phyloP scores from a whole-genome alignment of 2,888 invertebrate species.

The Xylota segnis region DNA sequence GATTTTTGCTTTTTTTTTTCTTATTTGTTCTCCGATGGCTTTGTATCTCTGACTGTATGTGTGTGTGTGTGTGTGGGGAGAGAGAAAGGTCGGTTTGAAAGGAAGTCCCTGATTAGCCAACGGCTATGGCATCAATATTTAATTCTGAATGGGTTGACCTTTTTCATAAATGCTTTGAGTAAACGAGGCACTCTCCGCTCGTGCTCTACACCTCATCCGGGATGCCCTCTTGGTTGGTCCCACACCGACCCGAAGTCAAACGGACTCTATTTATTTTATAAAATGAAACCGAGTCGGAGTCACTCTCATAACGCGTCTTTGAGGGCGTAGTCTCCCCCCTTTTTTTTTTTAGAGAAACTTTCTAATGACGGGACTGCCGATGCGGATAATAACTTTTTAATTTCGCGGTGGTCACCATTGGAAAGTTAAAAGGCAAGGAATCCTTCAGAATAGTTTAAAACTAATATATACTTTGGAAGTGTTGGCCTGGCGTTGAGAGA shows the following conservation, averaged over 20 bases:
- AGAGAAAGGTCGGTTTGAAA: constrained; percentile 49
- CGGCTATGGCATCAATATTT: constrained; percentile 75
- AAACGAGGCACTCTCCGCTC: constrained; percentile 48
- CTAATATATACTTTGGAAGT: not conserved
- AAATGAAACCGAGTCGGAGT: constrained; percentile 59
- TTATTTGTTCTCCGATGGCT: constrained; percentile 36
- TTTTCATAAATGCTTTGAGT: constrained; percentile 74
- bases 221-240: constrained; percentile 19
- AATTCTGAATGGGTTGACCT: constrained; percentile 76
- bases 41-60: constrained; percentile 6
- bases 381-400: constrained; percentile 48
- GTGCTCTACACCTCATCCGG: constrained; percentile 18
- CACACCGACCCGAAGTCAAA: constrained; percentile 37
- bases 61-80: constrained; percentile 26
- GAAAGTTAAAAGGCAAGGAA: not conserved
- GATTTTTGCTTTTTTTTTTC: constrained; percentile 42
- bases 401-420: constrained; percentile 17
- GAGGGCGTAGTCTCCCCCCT: not conserved
- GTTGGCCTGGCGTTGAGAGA: no score
- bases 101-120: constrained; percentile 72
- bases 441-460: not conserved
- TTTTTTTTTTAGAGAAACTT: constrained; percentile 18
- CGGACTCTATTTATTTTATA: constrained; percentile 63
- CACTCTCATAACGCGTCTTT: not conserved
- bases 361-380: constrained; percentile 35